phyloP scores from a whole-genome alignment of 1,140 invertebrate genomes.

The Procambarus virginalis region DNA sequence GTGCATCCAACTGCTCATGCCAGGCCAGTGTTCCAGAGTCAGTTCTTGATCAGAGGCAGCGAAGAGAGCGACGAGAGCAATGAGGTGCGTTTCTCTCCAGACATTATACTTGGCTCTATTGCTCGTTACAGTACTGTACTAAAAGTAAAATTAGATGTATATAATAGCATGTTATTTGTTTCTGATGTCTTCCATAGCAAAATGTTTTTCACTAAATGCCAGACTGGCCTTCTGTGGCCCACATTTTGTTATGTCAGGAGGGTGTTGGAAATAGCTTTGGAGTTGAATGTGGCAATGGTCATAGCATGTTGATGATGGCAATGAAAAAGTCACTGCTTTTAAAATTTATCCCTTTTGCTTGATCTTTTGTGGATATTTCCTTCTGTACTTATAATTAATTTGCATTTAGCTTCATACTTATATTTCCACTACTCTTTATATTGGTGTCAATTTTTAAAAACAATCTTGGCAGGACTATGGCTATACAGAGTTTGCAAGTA shows the following conservation, averaged over 20 bases:
- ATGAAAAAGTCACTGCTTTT: not conserved
- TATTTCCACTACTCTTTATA: not conserved
- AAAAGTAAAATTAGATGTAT: no score
- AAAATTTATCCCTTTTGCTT: not conserved
- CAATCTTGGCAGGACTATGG: not conserved
- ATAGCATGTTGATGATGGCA: conserved; percentile 22
- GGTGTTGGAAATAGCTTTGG: conserved; percentile 42
- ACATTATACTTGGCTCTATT: not conserved
- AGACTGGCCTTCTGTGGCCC: not conserved
- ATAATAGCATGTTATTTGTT: not conserved
- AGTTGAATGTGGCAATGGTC: conserved; percentile 28
- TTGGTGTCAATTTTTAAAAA: not conserved
- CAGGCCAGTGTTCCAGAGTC: conserved; percentile 42
- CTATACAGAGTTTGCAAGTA: not conserved
- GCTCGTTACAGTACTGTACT: no score
- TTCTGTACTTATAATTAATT: not conserved
- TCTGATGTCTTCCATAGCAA: not conserved
- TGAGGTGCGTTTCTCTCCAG: conserved; percentile 31
- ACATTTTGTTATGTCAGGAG: not conserved
- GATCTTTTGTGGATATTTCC: not conserved
- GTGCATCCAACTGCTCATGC: conserved; percentile 58
- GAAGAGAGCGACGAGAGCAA: conserved; percentile 59
- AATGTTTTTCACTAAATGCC: not conserved
- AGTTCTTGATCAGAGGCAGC: conserved; percentile 45
- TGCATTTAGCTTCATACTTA: not conserved